Base-by-base conservation (phyloP, 2,113 vertebrate species). In the Pangasianodon gigas region DNA sequence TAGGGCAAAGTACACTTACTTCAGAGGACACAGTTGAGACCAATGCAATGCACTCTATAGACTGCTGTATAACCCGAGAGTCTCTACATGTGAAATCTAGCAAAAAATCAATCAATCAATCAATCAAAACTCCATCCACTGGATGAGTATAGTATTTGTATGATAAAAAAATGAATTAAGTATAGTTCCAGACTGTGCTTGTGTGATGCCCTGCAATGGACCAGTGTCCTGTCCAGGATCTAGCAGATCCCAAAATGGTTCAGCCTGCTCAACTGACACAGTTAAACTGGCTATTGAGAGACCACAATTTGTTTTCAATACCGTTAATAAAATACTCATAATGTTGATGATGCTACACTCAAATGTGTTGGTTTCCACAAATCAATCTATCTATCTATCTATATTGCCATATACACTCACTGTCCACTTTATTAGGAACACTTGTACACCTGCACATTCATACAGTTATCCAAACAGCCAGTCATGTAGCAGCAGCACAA, bases 1-100 rank as follows among this genome's bases (percentile, higher is more conserved):
- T 44, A 85, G 21, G 51, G 80, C 48, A 58, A 85, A 80, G 58
- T 51, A 86, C 58, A 18, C 67, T 87, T 48, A 82, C 9, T 51
- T 62, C 46, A 81, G 60, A 89, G 74, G 44, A 52, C 58, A 37
- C 46, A 48, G 82, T 48, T 56, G 11, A 60, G 83, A 67, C 58
- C 41, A 85, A 37, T 19, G 2, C 54, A 41, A 5, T 13, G 14
- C 26, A 26, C 58, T 88, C 52, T 44, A 91, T 75, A 4, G 8
- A 18, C 32, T 56, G 19, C 19, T 52, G 71, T 58, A 74, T 58
- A 37, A 67, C 62, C 11, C 8, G 56, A 74, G n/a, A 81, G 87
- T 80, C 54, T 60, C 4, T 21, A 85, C 56, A 65, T 6, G 46
- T 41, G 32, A 83, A 65, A 46, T 62, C 7, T 26, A 29, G 11